Base-by-base conservation (phyloP, 2,797 vertebrate species). In the Buphagus erythrorhynchus region DNA sequence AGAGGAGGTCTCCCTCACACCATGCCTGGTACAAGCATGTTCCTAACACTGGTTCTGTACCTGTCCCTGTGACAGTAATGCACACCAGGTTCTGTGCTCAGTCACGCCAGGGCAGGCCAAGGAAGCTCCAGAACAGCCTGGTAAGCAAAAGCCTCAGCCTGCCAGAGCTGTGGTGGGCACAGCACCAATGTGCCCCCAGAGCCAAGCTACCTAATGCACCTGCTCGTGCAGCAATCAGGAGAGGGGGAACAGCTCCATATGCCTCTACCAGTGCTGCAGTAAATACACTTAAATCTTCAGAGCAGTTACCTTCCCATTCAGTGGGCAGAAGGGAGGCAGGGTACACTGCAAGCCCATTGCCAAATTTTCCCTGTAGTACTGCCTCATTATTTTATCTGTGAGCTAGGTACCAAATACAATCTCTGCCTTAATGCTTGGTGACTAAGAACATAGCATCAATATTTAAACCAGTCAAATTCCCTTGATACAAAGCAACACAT, bases 1-100 rank as follows among this genome's bases (percentile, higher is more conserved):
- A 66, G 49, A 69, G 65, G 65, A 84, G 51, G 38, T 42, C 66
- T 81, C 74, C 57, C 88, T 93, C 85, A 58, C 73, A 58, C 49
- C n/a, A 6, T 1, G 16, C 22, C 67, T 66, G 28, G 21, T 46
- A 51, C 21, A 46, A 73, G 31, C 0, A 0, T 24, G 36, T 55
- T 84, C 35, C 51, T 21, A 54, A 43, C 14, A 13, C 28, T 20
- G n/a, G 33, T 31, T 66, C 83, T 48, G 66, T 18, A 36, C 13
- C 40, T 55, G 48, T 76, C 18, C 18, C 49, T 42, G 21, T 29
- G 31, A 10, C 75, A 66, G 21, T 2, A 10, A 24, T 20, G 16
- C 57, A 77, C 46, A 65, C 19, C 42, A 72, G 40, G 7, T 8
- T 77, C 25, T 45, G 48, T n/a, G n/a, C 42, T 90, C 59, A 46